These are phyloP conservation scores for Apodemus speciosus DNA, from an alignment of 2,113 vertebrate genomes.

Conservation along the genomic window DNA sequence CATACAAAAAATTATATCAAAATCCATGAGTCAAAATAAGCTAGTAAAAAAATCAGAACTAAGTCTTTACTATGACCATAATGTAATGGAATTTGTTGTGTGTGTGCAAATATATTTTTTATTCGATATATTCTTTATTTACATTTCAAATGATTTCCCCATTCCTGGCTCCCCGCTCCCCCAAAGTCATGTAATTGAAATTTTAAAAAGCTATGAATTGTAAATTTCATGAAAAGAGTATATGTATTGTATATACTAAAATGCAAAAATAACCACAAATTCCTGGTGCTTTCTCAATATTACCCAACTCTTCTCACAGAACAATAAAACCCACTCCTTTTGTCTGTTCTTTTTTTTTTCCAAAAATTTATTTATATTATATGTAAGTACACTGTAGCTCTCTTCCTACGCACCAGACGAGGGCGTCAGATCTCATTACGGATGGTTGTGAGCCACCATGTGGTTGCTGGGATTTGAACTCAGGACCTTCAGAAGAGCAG, in stretches of 20 bases:
- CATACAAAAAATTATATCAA: neutral
- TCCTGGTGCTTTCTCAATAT: neutral
- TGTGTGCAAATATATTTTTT: no score
- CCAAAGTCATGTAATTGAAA: neutral
- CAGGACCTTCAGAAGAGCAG: no score
- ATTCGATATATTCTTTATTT: no score
- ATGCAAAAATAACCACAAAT: conserved; percentile 25
- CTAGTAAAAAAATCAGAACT: neutral
- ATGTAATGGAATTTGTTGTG: neutral
- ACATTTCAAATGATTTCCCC: no score
- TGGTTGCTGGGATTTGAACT: no score
- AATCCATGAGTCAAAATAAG: neutral
- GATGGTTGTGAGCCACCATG: no score
- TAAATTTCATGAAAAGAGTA: neutral
- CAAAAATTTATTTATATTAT: no score
- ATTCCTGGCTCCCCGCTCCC: no score
- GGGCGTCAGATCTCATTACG: no score
- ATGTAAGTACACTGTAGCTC: no score
- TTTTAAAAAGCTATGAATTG: neutral
- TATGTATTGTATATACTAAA: neutral
- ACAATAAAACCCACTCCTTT: neutral
- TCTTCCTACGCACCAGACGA: no score
- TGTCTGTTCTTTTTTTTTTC: neutral
- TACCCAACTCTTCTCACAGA: conserved; percentile 30
- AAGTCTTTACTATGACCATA: neutral